Evolutionary conservation across 2,797 vertebrate genomes (phyloP).

Genomic region (Ficedula albicollis): DNA sequence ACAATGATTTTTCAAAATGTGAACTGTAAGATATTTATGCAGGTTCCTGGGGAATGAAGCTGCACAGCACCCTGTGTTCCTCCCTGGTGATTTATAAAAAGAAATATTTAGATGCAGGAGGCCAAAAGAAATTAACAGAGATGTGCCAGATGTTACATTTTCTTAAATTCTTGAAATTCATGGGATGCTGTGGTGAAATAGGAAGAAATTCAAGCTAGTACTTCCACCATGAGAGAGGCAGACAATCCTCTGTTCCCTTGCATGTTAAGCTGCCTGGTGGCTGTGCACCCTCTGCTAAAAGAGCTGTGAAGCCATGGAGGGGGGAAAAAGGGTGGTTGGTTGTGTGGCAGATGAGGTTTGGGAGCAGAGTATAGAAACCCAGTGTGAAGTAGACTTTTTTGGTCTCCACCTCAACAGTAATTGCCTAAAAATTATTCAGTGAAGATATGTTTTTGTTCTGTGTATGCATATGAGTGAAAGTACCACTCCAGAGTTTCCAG

Average conservation of each 20-base stretch:
- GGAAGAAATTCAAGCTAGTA: not conserved
- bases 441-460: rapidly evolving
- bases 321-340: not conserved
- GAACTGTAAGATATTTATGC: not conserved
- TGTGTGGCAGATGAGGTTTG: not conserved
- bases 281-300: not conserved
- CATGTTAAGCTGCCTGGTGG: not conserved
- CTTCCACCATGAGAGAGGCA: rapidly evolving
- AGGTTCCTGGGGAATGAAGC: not conserved
- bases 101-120: not conserved
- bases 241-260: not conserved
- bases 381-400: not conserved
- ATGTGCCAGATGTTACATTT: not conserved
- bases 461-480: not conserved
- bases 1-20: not conserved
- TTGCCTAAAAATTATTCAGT: not conserved
- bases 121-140: not conserved
- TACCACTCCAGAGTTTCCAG: not conserved
- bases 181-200: not conserved
- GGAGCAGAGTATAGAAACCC: not conserved
- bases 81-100: not conserved
- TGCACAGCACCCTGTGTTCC: not conserved
- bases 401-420: not conserved
- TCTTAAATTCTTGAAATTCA: not conserved
- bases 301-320: not conserved